phyloP scores from a whole-genome alignment of 2,888 invertebrate species.

The Scaptomyza caliginosa region DNA sequence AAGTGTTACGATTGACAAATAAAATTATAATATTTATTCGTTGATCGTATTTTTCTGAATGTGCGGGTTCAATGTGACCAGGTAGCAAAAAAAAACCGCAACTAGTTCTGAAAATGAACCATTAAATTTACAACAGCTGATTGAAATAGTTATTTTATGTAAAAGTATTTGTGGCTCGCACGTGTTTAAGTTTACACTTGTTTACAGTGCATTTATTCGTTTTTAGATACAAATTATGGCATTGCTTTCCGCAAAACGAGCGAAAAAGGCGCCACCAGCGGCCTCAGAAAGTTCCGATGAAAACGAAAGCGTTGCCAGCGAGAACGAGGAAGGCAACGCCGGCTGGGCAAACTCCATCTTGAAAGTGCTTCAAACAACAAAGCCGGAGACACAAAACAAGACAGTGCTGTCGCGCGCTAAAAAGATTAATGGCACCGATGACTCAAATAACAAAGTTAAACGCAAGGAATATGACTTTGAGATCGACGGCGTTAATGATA shows the following conservation, averaged over 20 bases:
- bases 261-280: conserved; percentile 1
- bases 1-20: conserved; percentile 30
- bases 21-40: neutral
- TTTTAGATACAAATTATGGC: conserved; percentile 43
- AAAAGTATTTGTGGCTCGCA: conserved; percentile 20
- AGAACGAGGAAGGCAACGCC: conserved; percentile 85
- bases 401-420: conserved; percentile 92
- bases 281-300: conserved; percentile 41
- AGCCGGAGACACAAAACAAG: conserved; percentile 90
- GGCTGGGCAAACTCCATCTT: conserved; percentile 94
- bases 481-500: conserved; percentile 86
- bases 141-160: neutral
- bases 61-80: neutral
- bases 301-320: conserved; percentile 26
- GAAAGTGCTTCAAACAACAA: conserved; percentile 90
- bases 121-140: conserved; percentile 25
- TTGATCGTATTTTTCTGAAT: neutral
- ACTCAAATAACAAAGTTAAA: conserved; percentile 82
- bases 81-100: neutral
- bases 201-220: conserved; percentile 4
- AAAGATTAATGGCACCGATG: conserved; percentile 86
- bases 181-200: conserved; percentile 37
- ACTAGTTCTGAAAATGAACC: neutral
- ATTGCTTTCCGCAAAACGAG: conserved; percentile 36
- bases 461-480: conserved; percentile 87